phyloP scores from a whole-genome alignment of 2,113 vertebrate genomes.

The Neogobius melanostomus region DNA sequence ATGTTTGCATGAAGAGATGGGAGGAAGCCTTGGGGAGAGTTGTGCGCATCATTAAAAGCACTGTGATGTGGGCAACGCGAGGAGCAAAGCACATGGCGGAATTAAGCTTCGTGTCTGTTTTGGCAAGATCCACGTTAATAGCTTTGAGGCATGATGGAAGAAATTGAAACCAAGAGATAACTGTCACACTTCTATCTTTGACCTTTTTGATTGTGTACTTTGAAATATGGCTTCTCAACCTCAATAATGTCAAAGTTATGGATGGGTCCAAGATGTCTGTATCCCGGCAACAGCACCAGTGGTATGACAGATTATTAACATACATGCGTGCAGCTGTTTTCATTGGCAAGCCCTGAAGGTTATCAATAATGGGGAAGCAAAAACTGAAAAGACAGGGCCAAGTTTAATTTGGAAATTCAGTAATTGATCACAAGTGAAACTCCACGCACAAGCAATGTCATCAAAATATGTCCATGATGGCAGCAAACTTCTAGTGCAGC shows the following conservation, averaged over 20 bases:
- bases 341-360: constrained; percentile 39
- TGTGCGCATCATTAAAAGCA: constrained; percentile 49
- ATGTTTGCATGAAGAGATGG: constrained; percentile 55
- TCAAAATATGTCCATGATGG: not conserved
- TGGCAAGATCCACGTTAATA: constrained; percentile 40
- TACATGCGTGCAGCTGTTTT: constrained; percentile 58
- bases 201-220: constrained; percentile 42
- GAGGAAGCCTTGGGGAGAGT: constrained; percentile 25
- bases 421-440: not conserved
- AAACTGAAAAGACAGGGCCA: constrained; percentile 1
- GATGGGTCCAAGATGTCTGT: constrained; percentile 32
- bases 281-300: constrained; percentile 26
- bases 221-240: constrained; percentile 43
- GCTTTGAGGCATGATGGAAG: constrained; percentile 46
- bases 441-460: not conserved
- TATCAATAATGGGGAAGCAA: constrained; percentile 20
- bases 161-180: constrained; percentile 57
- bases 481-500: too few relatives aligned
- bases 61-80: constrained; percentile 64
- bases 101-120: constrained; percentile 41
- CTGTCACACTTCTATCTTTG: constrained; percentile 45
- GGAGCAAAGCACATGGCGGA: constrained; percentile 45
- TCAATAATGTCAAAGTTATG: constrained; percentile 33
- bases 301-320: constrained; percentile 35
- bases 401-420: constrained; percentile 4